Conservation (phyloP, 2,888 invertebrate species). For the Hydropsyche betteni region DNA sequence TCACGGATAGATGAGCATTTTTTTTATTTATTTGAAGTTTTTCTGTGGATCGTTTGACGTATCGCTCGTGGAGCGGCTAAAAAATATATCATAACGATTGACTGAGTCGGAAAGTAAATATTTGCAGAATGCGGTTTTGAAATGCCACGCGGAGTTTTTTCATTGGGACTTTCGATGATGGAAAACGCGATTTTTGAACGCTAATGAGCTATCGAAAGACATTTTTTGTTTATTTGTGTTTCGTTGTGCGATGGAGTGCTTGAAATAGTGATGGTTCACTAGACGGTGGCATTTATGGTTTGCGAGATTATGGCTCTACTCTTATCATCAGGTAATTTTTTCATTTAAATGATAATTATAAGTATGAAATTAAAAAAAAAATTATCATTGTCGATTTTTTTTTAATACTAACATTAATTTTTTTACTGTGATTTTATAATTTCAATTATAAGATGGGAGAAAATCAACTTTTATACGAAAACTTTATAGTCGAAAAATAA, state of each 20-base stretch:
- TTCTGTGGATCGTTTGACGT: slow-evolving; percentile 28
- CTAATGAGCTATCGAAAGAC: background rate
- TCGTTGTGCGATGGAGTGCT: slow-evolving; percentile 1
- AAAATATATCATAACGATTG: slow-evolving; percentile 40
- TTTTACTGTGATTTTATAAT: background rate
- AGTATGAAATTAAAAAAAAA: no score
- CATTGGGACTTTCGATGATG: slow-evolving; percentile 14
- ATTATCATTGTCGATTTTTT: background rate
- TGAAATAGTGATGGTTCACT: background rate
- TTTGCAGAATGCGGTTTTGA: slow-evolving; percentile 40
- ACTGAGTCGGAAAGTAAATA: slow-evolving; percentile 47
- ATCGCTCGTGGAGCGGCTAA: slow-evolving; percentile 34
- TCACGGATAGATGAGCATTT: slow-evolving; percentile 16
- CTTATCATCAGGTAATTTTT: slow-evolving; percentile 38
- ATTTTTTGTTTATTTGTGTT: background rate
- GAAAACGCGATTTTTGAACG: background rate
- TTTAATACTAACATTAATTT: background rate
- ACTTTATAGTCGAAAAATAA: no score
- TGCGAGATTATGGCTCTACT: slow-evolving; percentile 45
- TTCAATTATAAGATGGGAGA: background rate
- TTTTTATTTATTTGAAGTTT: slow-evolving; percentile 4
- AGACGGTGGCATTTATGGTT: slow-evolving; percentile 38
- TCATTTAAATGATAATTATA: background rate
- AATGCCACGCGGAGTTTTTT: slow-evolving; percentile 19
- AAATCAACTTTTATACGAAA: no score